Base-by-base conservation (phyloP, 2,888 invertebrate species). In the Thecophora atra region DNA sequence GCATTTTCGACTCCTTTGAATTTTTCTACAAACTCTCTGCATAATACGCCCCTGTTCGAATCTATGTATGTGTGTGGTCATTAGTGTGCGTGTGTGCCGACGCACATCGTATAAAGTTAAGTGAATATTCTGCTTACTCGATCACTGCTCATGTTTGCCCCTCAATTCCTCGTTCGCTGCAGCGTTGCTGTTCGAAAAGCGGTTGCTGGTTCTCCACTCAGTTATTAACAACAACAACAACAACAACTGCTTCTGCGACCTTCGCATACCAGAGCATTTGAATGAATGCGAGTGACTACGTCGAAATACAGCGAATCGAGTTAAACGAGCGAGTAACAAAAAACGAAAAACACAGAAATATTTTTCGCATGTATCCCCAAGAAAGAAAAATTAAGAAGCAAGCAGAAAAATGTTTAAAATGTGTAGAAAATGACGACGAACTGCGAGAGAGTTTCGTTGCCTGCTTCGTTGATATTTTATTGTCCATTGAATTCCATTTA, bases 211-310 rank as follows among this genome's bases (percentile, higher is more conserved):
- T 52, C 28, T 44, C 42, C 52, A 78, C 77, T 81, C 83, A 80
- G 83, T 82, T 83, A 85, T 84, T 84, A 85, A 85, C 80, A 62
- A 37, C 19, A 51, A 28, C 65, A 51, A 37, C 66, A 52, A 58
- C 37, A 21, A 37, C 54, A 68, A 58, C 58, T 58, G 58, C 84
- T 84, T 82, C 79, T 84, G 85, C 85, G 85, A 83, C 84, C 86
- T 84, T 84, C 83, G 80, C 84, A 84, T 84, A 83, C 85, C 84
- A 83, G 83, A 86, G 84, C 85, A 83, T 81, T 79, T 83, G 81
- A 83, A 80, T 81, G 79, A 70, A 63, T 70, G 62, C 70, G 70
- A 62, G n/a, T 54, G 54, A 69, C 47, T 70, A 52, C 68, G 30
- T 44, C 4, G n/a, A n/a, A 47, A 47, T 17, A n/a, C 47, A n/a